Base-by-base conservation (phyloP, 2,113 vertebrate genomes). In the Malurus alboscapulatus region DNA sequence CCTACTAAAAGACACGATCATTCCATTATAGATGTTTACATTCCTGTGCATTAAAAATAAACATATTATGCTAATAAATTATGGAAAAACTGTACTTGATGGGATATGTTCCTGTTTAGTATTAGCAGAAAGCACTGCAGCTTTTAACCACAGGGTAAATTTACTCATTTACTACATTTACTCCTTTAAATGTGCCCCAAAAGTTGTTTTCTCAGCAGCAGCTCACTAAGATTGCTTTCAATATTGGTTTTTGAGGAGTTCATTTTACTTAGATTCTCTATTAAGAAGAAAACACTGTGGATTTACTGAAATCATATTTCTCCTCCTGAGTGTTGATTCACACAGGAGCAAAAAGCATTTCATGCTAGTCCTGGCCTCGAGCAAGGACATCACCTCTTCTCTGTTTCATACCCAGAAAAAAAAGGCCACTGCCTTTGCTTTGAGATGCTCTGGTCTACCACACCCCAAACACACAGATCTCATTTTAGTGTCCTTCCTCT, bases 161-260 rank as follows among this genome's bases (percentile, higher is more conserved):
- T 47, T 78, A 89, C 67, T 76, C 53, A 61, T 88, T 88, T 84
- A 93, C 81, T 77, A 14, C 40, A 72, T 72, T n/a, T 72, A 19
- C 12, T 58, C 69, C 71, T 95, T 76, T 84, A 87, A 66, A 72
- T 7, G 51, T 69, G 66, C 66, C 88, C 77, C 86, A 68, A 74
- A 87, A 87, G 75, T 67, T 54, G 29, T 94, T 81, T 85, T 87
- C 61, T 74, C 83, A 45, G 79, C 38, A 53, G 26, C 65, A 42
- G 73, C 68, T 88, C 16, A 15, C 26, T 53, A 57, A 84, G 61
- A 93, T 75, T 78, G 66, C 29, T 91, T 87, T 88, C 71, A 67
- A 17, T 54, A 85, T 57, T 51, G 17, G 36, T 44, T 94, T 92
- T 84, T 84, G 75, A 91, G 72, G 55, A 96, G 94, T 90, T 66